Percentiles rank a stretch among this genome's conserved stretches.
These are phyloP conservation scores for Polyploca ridens DNA, from an alignment of 2,888 invertebrate genomes.

Conservation along the genomic window DNA sequence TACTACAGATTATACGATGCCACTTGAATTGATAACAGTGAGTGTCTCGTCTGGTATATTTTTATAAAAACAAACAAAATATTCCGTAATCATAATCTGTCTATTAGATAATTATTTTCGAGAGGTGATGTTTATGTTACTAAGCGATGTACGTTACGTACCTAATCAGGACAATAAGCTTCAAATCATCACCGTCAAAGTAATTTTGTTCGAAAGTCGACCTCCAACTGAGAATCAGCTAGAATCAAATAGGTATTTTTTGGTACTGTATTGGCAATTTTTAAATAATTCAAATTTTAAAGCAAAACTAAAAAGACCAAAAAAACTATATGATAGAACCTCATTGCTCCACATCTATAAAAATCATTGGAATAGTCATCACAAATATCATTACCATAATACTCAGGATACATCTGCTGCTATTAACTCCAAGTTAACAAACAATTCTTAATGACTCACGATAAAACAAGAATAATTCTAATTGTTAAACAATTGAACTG, in stretches of 20 bases:
- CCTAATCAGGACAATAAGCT: too few relatives aligned
- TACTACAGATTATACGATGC: background rate
- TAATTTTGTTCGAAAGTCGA: too few relatives aligned
- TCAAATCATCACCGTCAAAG: too few relatives aligned
- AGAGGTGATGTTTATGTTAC: background rate
- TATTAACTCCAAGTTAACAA: background rate
- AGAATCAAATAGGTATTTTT: too few relatives aligned
- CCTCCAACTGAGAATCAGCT: too few relatives aligned
- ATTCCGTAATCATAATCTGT: background rate
- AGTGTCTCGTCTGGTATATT: background rate
- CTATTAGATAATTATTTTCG: background rate
- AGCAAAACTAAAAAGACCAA: too few relatives aligned
- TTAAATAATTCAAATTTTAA: too few relatives aligned
- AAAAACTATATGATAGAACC: too few relatives aligned
- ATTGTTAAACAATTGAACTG: slow-evolving; percentile 20
- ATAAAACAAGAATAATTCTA: background rate
- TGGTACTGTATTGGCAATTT: too few relatives aligned
- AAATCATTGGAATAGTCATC: background rate
- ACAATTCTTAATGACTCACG: background rate
- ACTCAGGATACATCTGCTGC: background rate
- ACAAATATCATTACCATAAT: background rate
- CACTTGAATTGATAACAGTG: background rate
- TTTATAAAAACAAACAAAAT: slow-evolving; percentile 5
- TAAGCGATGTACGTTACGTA: too few relatives aligned
- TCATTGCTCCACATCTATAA: background rate